Percentiles rank a stretch among this genome's conserved stretches.
Evolutionary conservation across 2,113 vertebrate genomes (phyloP).

Genomic region (Perca fluviatilis): DNA sequence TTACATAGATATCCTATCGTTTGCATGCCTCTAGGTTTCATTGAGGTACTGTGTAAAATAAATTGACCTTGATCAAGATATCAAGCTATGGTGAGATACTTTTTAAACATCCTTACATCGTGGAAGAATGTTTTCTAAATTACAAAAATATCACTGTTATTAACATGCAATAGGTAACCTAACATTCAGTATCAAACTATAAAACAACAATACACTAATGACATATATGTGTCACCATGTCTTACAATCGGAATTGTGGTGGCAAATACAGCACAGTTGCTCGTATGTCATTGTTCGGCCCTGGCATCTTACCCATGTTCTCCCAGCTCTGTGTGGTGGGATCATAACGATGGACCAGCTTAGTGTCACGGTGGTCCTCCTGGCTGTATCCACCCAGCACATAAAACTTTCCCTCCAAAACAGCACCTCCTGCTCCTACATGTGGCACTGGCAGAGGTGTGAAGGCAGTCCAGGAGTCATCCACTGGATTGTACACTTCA

Average conservation of each 20-base stretch:
- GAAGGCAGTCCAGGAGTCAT: constrained; percentile 74
- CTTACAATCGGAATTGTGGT: constrained; percentile 63
- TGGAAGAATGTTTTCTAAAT: constrained; percentile 7
- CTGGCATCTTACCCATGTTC: constrained; percentile 81
- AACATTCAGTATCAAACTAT: neutral
- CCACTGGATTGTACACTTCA: constrained; percentile 75
- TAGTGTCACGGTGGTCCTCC: constrained; percentile 75
- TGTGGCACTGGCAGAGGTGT: constrained; percentile 73
- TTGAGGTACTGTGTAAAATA: neutral
- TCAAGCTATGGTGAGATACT: neutral
- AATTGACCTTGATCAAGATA: neutral
- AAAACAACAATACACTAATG: neutral
- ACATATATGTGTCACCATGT: neutral
- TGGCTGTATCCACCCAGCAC: constrained; percentile 83
- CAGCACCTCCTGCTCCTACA: constrained; percentile 77
- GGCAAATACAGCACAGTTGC: constrained; percentile 77
- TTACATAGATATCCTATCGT: neutral
- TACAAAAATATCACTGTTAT: neutral
- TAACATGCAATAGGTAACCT: neutral
- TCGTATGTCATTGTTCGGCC: constrained; percentile 77
- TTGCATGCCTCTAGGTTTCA: neutral
- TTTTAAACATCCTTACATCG: neutral
- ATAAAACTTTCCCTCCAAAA: constrained; percentile 84
- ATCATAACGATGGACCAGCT: constrained; percentile 79
- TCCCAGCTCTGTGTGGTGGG: constrained; percentile 73